Conservation (phyloP, 1,140 invertebrate genomes). For the Dendroctonus valens region DNA sequence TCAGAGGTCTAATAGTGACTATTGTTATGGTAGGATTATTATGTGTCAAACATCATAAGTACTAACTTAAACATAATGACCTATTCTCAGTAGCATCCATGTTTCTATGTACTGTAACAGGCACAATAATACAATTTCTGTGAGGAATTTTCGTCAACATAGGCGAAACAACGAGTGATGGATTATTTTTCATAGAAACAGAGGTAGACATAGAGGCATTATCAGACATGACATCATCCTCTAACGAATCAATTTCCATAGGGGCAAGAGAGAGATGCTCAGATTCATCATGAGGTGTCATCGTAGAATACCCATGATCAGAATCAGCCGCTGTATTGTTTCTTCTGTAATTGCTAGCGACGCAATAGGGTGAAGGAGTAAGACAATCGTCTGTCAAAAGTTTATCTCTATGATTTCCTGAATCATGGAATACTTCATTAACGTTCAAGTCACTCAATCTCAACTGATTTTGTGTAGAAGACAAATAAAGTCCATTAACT, state of each 20-base stretch:
- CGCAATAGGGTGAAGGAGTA: constrained; percentile 75
- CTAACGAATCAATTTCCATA: constrained; percentile 59
- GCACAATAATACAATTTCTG: constrained; percentile 73
- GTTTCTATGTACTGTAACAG: constrained; percentile 83
- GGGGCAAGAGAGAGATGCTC: constrained; percentile 75
- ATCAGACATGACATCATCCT: constrained; percentile 60
- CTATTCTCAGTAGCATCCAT: constrained; percentile 62
- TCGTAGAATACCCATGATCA: constrained; percentile 93
- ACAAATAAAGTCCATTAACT: constrained; percentile 54
- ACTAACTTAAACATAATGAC: constrained; percentile 2
- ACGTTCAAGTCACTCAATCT: constrained; percentile 49
- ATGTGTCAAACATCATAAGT: neutral
- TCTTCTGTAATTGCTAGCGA: constrained; percentile 77
- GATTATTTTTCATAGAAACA: constrained; percentile 54
- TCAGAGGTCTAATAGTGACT: neutral
- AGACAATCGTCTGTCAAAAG: constrained; percentile 54
- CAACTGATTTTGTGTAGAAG: constrained; percentile 53
- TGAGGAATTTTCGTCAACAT: constrained; percentile 55
- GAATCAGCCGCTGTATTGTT: constrained; percentile 80
- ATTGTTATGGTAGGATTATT: neutral
- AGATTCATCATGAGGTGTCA: constrained; percentile 85
- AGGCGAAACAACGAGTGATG: constrained; percentile 42
- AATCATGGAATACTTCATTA: constrained; percentile 55
- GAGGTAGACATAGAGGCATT: constrained; percentile 61
- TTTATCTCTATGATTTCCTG: constrained; percentile 61